Base-by-base conservation (phyloP, 2,797 vertebrate species). In the Cyclopterus lumpus region DNA sequence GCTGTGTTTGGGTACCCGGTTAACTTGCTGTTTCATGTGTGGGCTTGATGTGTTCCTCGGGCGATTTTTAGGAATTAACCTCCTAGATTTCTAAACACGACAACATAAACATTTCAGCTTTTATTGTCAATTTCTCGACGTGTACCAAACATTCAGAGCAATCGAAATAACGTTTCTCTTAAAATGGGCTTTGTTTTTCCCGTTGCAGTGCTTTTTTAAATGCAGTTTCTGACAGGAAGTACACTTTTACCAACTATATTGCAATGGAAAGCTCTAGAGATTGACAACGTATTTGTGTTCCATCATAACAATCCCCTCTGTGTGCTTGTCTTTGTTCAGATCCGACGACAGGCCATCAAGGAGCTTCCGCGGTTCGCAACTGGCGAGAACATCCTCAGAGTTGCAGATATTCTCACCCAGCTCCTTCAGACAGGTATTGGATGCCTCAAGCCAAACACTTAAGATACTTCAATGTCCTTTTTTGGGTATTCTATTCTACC, bases 361-460 rank as follows among this genome's bases (percentile, higher is more conserved):
- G 98, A 99, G 74, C 93, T 99, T 60, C 98, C 98, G 7, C 96
- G 97, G 3, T 99, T 99, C 94, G 98, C 98, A 55, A 95, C 97
- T n/a, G 97, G 97, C 67, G 97, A 99, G 70, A 99, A 99, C 87
- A 97, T 99, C 69, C 96, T 97, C 67, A 94, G 97, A 80, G 97
- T 99, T 62, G 97, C 98, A 67, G 98, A 99, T 85, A 99, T 99
- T 87, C 95, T 99, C 54, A 98, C 98, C 20, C 98, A 99, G 77
- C 97, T 99, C 70, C 94, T 99, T 1, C 98, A 99, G 86, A 98
- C 98, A 93, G 98, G 98, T 99, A 89, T 48, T 58, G 15, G 28
- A 44, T 54, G 7, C 55, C 7, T 48, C 22, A 40, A 8, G 10
- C n/a, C 46, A 10, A 36, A 51, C 18, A 30, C n/a, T 51, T 24